Evolutionary conservation across 30 jellyfish, hydroid and myxozoan genomes (phyloP), one percentile per base, ranked within the genome.

Genomic region (Catostylus mosaicus): DNA sequence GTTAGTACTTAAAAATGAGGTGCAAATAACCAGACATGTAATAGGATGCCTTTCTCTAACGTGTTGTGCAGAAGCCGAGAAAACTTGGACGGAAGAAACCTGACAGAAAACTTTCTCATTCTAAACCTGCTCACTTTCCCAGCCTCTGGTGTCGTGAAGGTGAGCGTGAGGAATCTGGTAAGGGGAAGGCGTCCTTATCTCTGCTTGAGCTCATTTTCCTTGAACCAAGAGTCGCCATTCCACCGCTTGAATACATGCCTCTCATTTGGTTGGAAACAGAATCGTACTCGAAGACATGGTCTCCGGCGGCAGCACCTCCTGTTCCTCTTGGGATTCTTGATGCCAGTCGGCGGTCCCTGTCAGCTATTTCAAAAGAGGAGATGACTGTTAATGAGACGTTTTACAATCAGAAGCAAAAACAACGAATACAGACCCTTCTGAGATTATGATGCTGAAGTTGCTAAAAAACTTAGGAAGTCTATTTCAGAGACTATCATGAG

Each of bases 111-210:
- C 80, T 46, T 11, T 32, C 38, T 5, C 34, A 36, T 18, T 26
- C 43, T 9, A 35, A 34, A 5, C 67, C 69, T 37, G 68, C 73
- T 69, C 56, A 83, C 81, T 83, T 83, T 2, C 87, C 45, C 11
- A 83, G 70, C 36, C 93, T 71, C 62, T 83, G 93, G 71, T 83
- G 93, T 27, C 93, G 52, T 35, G 93, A 83, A 18, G 93, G 93
- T 31, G 93, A 83, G 65, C 93, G 86, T n/a, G 93, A 45, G 0
- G 93, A 83, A 11, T 83, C 93, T 16, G 93, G 87, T 68, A 83
- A 56, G 16, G 30, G 93, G 61, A 83, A 83, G 10, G 75, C 79
- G 32, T 83, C 93, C 66, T 64, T 83, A 68, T 83, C 93, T 36
- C 90, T 23, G 29, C 86, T 36, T 18, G 86, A 71, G 61, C 93